Evolutionary conservation across 2,113 vertebrate genomes (phyloP).

Genomic region (Pampusana beccarii): DNA sequence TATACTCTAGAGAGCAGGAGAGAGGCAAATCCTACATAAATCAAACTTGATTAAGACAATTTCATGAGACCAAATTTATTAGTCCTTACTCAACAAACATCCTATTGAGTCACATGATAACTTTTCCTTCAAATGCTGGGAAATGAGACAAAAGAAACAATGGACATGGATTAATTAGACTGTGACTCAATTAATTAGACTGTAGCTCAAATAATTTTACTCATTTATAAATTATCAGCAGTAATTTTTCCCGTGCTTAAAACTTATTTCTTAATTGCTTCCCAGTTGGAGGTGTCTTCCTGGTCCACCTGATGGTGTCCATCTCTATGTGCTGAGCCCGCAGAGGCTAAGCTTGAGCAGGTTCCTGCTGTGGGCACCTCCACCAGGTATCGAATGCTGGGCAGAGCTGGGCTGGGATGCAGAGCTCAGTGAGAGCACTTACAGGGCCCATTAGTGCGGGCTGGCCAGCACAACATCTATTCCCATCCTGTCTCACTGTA

Average conservation of each 20-base stretch:
- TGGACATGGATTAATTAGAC: neutral
- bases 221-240: neutral
- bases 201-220: neutral
- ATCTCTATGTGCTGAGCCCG: neutral
- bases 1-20: neutral
- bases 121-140: neutral
- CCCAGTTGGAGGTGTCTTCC: neutral
- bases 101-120: neutral
- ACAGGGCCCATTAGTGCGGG: neutral
- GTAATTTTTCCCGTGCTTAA: neutral
- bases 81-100: neutral
- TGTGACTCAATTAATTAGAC: neutral
- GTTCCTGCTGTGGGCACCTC: rapidly evolving
- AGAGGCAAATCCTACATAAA: neutral
- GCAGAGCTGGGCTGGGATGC: rapidly evolving
- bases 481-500: neutral
- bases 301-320: neutral
- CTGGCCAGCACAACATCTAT: neutral
- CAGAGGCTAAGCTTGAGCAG: neutral
- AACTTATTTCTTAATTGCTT: neutral
- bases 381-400: rapidly evolving
- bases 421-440: neutral
- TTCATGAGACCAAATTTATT: neutral
- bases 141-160: neutral
- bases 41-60: neutral